Percentiles rank a stretch among this genome's conserved stretches.
Evolutionary conservation across 30 jellyfish, hydroid and myxozoan species (phyloP).

Genomic region (Pelagia noctiluca): DNA sequence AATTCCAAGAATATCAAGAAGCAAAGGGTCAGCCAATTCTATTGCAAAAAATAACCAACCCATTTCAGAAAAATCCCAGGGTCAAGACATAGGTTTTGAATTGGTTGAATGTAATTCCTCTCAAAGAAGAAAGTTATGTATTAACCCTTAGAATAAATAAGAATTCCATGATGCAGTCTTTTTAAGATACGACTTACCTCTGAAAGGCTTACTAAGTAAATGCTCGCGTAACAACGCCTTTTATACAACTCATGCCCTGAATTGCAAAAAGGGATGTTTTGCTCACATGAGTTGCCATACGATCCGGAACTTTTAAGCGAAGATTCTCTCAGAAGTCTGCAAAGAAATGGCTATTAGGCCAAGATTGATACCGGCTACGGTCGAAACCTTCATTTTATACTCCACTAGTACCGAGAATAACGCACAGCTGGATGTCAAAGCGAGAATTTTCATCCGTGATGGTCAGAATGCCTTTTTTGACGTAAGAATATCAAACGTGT

Average conservation of each 20-base stretch:
- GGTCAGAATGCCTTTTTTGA: constrained; percentile 41
- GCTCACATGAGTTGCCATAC: constrained; percentile 7
- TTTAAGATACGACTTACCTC: constrained; percentile 28
- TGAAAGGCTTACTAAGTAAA: no score
- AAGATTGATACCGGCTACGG: no score
- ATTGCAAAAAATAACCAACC: not conserved
- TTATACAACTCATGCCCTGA: no score
- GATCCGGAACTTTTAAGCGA: constrained; percentile 7
- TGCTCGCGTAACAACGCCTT: no score
- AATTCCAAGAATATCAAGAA: constrained; percentile 10
- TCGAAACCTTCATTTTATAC: no score
- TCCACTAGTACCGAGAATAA: no score
- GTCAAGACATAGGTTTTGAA: constrained; percentile 11
- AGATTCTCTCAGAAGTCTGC: no score
- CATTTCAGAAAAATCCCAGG: constrained; percentile 25
- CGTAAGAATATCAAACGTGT: not conserved
- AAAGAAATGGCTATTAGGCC: no score
- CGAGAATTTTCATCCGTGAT: constrained; percentile 36
- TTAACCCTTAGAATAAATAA: no score
- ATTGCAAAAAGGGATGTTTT: constrained; percentile 5
- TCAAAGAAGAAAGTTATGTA: constrained; percentile 33
- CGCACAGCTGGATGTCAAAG: no score
- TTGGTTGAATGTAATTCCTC: constrained; percentile 39
- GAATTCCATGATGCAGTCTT: constrained; percentile 34
- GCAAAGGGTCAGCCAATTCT: constrained; percentile 19